Conservation (phyloP, 2,888 invertebrate species). For the Nephrotoma guestfalica region DNA sequence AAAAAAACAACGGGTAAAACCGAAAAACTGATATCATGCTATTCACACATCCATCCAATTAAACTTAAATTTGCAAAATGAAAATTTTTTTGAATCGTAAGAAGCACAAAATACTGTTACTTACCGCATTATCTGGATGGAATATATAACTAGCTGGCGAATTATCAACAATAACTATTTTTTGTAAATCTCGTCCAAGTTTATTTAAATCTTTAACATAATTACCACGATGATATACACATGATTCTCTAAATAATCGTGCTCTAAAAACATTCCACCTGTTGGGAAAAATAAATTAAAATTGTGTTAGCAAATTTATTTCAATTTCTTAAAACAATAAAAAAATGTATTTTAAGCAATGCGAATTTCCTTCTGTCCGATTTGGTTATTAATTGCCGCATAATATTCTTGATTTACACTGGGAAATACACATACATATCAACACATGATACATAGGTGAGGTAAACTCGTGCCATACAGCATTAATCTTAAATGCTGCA, state of each 20-base stretch:
- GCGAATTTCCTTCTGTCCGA: not conserved
- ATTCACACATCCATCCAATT: not conserved
- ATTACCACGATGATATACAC: conserved; percentile 99
- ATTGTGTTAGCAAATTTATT: not conserved
- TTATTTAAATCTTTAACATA: conserved; percentile 99
- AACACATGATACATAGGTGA: not conserved
- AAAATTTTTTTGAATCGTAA: not conserved
- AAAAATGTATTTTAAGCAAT: not conserved
- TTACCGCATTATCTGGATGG: conserved; percentile 99
- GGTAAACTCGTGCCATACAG: not conserved
- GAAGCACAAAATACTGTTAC: conserved; percentile 27
- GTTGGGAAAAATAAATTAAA: conserved; percentile 9
- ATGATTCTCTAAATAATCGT: conserved; percentile 96
- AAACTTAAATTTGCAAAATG: not conserved
- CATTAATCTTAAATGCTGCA: not conserved
- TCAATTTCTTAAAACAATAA: not conserved
- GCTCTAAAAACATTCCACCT: conserved; percentile 94
- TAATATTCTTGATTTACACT: not conserved
- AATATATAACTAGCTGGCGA: conserved; percentile 99
- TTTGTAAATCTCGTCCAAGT: conserved; percentile 87
- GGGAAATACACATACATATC: not conserved
- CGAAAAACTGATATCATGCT: not conserved
- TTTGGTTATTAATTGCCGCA: not conserved
- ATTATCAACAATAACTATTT: conserved; percentile 98
- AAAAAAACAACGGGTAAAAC: not conserved